Evolutionary conservation across 2,888 invertebrate species (phyloP), one percentile per base, ranked within the genome.

Genomic region (Monochamus alternatus): DNA sequence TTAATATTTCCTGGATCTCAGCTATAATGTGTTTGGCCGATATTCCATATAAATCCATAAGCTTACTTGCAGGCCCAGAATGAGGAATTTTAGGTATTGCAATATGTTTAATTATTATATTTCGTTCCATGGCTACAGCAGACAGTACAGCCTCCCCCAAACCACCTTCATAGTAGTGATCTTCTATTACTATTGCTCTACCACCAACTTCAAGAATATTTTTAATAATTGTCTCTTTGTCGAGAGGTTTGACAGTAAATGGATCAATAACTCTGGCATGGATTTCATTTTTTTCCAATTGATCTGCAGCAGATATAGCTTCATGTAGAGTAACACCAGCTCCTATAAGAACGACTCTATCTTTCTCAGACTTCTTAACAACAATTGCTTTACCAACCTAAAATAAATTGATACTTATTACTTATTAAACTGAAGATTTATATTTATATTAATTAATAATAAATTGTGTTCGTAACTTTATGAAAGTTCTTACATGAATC

Each of bases 141-240:
- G 95, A 93, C 12, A 94, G 88, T 8, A 99, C 98, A 22, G 99
- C 98, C 88, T 99, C 99, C 77, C 99, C 99, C 73, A 99, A 87
- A 69, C 99, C 99, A 79, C 99, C 98, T 89, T 96, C 96, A 80
- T 95, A 93, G 89, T 99, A 99, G 89, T 99, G 99, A 88, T 99
- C 99, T 89, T 99, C 99, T 0, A 98, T 97, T 51, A 97, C 97
- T 67, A 99, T 88, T 73, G 99, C 92, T 9, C 93, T 91, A 1
- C 97, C 97, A 7, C 95, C 95, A 73, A 92, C 94, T 72, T 94
- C 94, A 78, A 91, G 91, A 3, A 97, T 98, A 88, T 96, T 93
- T 69, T 91, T 90, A 58, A 94, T 88, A 58, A 99, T 93, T 1
- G 94, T 91, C 0, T 92, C 92, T 72, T 91, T 92, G 90, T 99